These are phyloP conservation scores for Tetrao urogallus DNA, from an alignment of 2,113 vertebrate species.

Conservation along the genomic window DNA sequence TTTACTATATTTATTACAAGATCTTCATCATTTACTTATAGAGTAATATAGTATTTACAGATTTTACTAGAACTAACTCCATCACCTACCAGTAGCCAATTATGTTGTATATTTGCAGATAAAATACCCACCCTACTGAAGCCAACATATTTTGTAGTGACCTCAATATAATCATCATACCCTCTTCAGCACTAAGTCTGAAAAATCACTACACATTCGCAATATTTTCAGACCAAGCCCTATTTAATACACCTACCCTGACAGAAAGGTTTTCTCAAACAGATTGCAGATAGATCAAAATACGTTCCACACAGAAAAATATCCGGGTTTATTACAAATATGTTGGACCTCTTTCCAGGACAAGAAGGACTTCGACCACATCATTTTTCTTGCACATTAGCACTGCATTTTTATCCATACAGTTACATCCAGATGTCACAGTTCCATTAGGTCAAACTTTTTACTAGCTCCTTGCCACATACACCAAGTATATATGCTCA, in stretches of 20 bases:
- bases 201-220: background rate
- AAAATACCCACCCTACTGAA: background rate
- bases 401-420: slow-evolving; percentile 28
- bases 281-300: slow-evolving; percentile 27
- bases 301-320: slow-evolving; percentile 23
- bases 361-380: slow-evolving; percentile 37
- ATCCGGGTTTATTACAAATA: slow-evolving; percentile 13
- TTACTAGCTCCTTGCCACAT: background rate
- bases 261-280: background rate
- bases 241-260: background rate
- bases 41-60: background rate
- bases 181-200: background rate
- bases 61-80: background rate
- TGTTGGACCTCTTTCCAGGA: slow-evolving; percentile 37
- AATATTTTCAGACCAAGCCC: background rate
- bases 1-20: background rate
- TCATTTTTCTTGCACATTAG: slow-evolving; percentile 19
- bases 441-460: background rate
- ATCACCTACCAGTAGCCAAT: background rate
- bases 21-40: background rate
- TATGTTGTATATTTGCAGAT: background rate
- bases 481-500: background rate
- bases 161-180: background rate
- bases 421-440: slow-evolving; percentile 18
- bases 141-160: background rate